These are phyloP conservation scores for Icerya purchasi DNA, from an alignment of 2,888 invertebrate genomes.

Conservation along the genomic window DNA sequence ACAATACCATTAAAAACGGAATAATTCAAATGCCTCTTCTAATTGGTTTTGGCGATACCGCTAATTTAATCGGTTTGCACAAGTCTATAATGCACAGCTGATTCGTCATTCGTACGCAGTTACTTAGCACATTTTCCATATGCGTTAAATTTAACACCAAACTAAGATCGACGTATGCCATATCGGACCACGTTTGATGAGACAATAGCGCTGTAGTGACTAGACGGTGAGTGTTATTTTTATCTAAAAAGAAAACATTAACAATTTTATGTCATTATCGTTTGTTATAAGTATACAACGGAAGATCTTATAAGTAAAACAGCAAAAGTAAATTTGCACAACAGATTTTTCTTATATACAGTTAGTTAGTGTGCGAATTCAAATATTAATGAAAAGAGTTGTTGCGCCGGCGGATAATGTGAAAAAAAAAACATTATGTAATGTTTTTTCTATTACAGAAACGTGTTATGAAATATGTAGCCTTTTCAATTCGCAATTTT, in stretches of 20 bases:
- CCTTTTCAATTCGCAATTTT: no score
- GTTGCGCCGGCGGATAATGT: no score
- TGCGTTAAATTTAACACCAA: slow-evolving; percentile 55
- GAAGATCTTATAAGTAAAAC: no score
- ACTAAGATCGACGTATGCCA: slow-evolving; percentile 68
- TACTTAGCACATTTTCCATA: slow-evolving; percentile 27
- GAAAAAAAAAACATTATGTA: no score
- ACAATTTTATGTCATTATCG: not conserved
- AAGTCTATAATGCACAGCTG: slow-evolving; percentile 47
- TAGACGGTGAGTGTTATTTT: slow-evolving; percentile 40
- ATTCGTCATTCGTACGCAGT: slow-evolving; percentile 30
- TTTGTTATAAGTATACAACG: no score
- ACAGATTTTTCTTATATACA: no score
- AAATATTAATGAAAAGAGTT: no score
- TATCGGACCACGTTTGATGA: slow-evolving; percentile 80
- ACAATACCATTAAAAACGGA: not conserved
- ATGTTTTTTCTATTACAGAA: no score
- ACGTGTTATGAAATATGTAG: no score
- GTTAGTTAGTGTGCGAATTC: no score
- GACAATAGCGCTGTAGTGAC: slow-evolving; percentile 73
- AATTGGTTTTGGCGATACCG: slow-evolving; percentile 71
- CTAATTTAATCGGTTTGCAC: slow-evolving; percentile 65
- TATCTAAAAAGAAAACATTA: slow-evolving; percentile 25
- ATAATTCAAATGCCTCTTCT: slow-evolving; percentile 47
- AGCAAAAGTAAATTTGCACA: no score